A percentile compares a stretch with the other conserved stretches of the same genome.
phyloP scores from a whole-genome alignment of 2,113 vertebrate species.

The Apus apus region DNA sequence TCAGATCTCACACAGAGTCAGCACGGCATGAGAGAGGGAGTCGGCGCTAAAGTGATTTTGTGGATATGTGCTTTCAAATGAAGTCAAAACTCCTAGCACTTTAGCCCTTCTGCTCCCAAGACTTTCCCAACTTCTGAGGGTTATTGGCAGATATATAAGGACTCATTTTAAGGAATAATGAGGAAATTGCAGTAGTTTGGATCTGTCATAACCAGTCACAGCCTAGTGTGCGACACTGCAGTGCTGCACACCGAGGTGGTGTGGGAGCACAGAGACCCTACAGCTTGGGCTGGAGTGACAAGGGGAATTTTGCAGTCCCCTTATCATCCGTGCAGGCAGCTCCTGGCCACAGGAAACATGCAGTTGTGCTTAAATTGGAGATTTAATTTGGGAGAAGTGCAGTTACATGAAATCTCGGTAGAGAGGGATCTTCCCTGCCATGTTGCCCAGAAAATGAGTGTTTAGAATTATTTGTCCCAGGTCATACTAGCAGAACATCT shows the following conservation, averaged over 20 bases:
- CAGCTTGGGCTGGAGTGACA: neutral
- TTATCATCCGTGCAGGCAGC: neutral
- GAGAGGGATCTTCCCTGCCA: neutral
- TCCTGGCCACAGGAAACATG: neutral
- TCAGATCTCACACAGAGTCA: slow-evolving; percentile 20
- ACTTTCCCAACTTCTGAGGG: neutral
- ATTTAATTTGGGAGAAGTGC: neutral
- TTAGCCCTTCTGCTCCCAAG: neutral
- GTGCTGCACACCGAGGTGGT: neutral
- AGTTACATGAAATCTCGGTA: neutral
- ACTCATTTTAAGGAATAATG: neutral
- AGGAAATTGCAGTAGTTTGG: neutral
- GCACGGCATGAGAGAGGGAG: neutral
- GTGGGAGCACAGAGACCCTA: neutral
- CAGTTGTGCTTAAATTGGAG: neutral
- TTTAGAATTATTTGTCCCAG: neutral
- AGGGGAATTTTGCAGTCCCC: neutral
- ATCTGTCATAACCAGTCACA: neutral
- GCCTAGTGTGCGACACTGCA: neutral
- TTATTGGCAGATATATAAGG: neutral
- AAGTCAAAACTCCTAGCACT: neutral
- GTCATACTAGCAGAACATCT: neutral
- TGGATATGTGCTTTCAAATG: neutral
- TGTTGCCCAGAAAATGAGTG: neutral
- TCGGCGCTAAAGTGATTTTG: neutral